Conservation (phyloP, 1,140 invertebrate genomes). For the Drosophila erecta region DNA sequence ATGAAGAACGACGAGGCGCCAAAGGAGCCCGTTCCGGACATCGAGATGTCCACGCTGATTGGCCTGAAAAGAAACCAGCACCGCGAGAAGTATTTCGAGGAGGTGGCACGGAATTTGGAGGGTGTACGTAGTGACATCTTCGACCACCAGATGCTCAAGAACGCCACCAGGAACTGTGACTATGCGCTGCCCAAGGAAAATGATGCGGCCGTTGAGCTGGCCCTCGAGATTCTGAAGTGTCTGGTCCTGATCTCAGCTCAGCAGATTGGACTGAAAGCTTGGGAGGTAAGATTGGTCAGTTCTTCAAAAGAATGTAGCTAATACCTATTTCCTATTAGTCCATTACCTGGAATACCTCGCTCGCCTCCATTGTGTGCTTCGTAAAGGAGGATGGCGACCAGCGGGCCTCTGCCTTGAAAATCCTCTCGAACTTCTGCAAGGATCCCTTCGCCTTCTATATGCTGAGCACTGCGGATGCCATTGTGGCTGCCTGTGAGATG, state of each 20-base stretch:
- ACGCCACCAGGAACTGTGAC: conserved; percentile 59
- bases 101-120: conserved; percentile 79
- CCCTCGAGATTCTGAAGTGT: conserved; percentile 78
- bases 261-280: conserved; percentile 60
- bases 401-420: conserved; percentile 67
- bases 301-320: too few species aligned
- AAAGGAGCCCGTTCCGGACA: conserved; percentile 48
- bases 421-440: conserved; percentile 81
- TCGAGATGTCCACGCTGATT: conserved; percentile 55
- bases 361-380: conserved; percentile 75
- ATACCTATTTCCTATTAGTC: conserved; percentile 14
- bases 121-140: conserved; percentile 80
- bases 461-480: conserved; percentile 76
- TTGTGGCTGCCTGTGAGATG: conserved; percentile 76
- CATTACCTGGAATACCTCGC: conserved; percentile 52
- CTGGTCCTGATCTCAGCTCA: conserved; percentile 68
- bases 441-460: conserved; percentile 72
- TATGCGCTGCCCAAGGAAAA: conserved; percentile 72
- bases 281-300: conserved; percentile 51
- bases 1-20: conserved; percentile 73
- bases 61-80: conserved; percentile 78
- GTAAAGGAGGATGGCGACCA: conserved; percentile 72
- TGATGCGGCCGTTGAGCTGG: conserved; percentile 62
- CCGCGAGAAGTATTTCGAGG: conserved; percentile 83
- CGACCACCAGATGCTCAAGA: conserved; percentile 77